Conservation (phyloP, 2,888 invertebrate species). For the Cerastoderma edule region DNA sequence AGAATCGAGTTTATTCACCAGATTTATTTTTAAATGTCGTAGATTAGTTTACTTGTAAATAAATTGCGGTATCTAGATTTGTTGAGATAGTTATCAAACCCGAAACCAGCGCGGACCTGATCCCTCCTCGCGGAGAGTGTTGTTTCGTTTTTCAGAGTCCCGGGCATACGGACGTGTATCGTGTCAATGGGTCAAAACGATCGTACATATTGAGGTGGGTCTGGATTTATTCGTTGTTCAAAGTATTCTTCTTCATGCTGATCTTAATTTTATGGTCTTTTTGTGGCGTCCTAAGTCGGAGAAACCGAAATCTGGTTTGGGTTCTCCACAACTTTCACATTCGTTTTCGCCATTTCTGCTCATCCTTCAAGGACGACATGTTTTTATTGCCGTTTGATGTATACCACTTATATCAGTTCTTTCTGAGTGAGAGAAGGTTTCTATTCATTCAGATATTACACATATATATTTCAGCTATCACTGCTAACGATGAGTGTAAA, state of each 20-base stretch:
- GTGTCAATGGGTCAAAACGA: background rate
- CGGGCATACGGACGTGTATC: slow-evolving; percentile 10
- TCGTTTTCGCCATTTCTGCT: slow-evolving; percentile 42
- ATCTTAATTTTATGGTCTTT: background rate
- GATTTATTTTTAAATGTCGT: background rate
- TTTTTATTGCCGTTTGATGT: too few species aligned
- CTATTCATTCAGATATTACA: too few species aligned
- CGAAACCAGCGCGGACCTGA: slow-evolving; percentile 49
- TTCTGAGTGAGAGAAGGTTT: too few species aligned
- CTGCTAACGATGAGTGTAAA: too few species aligned
- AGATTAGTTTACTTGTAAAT: background rate
- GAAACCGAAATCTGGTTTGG: background rate
- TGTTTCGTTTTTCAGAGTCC: slow-evolving; percentile 52
- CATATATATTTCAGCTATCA: too few species aligned
- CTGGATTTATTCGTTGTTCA: background rate
- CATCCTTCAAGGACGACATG: slow-evolving; percentile 26
- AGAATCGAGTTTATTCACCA: background rate
- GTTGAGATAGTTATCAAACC: slow-evolving; percentile 30
- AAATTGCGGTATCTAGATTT: background rate
- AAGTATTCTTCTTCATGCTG: background rate
- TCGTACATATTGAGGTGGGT: background rate
- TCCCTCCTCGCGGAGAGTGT: slow-evolving; percentile 29
- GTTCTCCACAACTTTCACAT: slow-evolving; percentile 57
- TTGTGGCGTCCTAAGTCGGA: background rate
- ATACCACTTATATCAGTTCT: too few species aligned